These are phyloP conservation scores for Cotesia chilonis DNA, from an alignment of 1,140 invertebrate genomes.

Conservation along the genomic window DNA sequence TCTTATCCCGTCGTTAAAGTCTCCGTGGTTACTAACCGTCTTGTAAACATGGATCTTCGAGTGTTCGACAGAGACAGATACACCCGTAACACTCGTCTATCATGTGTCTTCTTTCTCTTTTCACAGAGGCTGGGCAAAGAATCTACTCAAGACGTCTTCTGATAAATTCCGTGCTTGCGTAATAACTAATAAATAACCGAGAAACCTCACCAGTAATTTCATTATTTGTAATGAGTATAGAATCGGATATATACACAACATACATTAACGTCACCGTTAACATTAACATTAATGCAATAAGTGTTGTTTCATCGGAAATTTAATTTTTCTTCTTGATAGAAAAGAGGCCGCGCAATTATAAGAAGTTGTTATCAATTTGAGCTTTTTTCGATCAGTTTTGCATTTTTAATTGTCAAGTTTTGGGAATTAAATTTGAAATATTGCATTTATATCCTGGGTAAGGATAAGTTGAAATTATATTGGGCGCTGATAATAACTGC, in stretches of 20 bases:
- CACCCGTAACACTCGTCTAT: too few species aligned
- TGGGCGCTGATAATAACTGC: too few species aligned
- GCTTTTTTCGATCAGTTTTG: too few species aligned
- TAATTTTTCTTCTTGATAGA: neutral
- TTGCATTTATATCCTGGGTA: too few species aligned
- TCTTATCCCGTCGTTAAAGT: slow-evolving; percentile 65
- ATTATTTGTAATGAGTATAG: neutral
- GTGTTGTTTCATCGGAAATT: too few species aligned
- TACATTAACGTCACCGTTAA: neutral
- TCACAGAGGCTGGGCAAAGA: slow-evolving; percentile 24
- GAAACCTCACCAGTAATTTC: slow-evolving; percentile 1
- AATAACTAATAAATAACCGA: slow-evolving; percentile 50
- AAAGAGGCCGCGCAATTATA: too few species aligned
- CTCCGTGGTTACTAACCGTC: slow-evolving; percentile 59
- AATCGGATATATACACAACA: neutral
- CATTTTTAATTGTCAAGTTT: too few species aligned
- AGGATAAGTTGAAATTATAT: too few species aligned
- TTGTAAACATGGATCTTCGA: slow-evolving; percentile 50
- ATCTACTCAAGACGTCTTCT: slow-evolving; percentile 26
- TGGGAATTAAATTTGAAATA: too few species aligned
- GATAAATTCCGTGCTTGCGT: slow-evolving; percentile 64
- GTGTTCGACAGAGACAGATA: neutral
- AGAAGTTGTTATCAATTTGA: too few species aligned
- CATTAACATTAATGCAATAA: too few species aligned
- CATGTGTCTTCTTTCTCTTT: neutral